A percentile compares a stretch with the other conserved stretches of the same genome.
phyloP scores from a whole-genome alignment of 2,888 invertebrate species.

The Tetanocera ferruginea region DNA sequence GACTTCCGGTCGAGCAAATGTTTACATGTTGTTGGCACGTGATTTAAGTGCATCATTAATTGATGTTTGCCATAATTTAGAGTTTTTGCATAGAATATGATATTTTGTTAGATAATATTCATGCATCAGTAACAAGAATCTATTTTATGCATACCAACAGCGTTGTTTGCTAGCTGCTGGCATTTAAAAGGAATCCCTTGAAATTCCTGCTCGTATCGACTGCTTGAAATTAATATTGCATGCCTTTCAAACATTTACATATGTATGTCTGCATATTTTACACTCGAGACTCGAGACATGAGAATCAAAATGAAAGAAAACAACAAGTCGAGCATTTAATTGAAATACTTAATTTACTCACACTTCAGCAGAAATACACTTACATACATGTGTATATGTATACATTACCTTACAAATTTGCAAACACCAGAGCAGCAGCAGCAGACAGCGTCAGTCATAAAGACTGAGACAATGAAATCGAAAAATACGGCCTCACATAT shows the following conservation, averaged over 20 bases:
- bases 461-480: slow-evolving; percentile 15
- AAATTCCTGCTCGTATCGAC: not conserved
- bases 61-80: not conserved
- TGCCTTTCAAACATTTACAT: slow-evolving; percentile 23
- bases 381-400: slow-evolving; percentile 7
- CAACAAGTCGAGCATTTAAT: slow-evolving; percentile 58
- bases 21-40: not conserved
- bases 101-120: not conserved
- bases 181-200: not conserved
- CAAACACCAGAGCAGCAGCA: not conserved
- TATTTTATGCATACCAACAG: not conserved
- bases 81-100: not conserved
- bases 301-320: slow-evolving; percentile 45
- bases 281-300: not conserved
- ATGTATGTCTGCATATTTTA: slow-evolving; percentile 10
- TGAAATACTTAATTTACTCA: slow-evolving; percentile 63
- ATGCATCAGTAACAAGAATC: not conserved
- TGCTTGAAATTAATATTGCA: slow-evolving; percentile 38
- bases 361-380: slow-evolving; percentile 25
- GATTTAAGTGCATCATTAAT: not conserved
- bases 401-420: not conserved
- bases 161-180: not conserved
- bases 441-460: not conserved
- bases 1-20: not conserved
- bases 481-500: slow-evolving; percentile 3